phyloP scores from a whole-genome alignment of 2,888 invertebrate species.

The Mylabris sibirica region DNA sequence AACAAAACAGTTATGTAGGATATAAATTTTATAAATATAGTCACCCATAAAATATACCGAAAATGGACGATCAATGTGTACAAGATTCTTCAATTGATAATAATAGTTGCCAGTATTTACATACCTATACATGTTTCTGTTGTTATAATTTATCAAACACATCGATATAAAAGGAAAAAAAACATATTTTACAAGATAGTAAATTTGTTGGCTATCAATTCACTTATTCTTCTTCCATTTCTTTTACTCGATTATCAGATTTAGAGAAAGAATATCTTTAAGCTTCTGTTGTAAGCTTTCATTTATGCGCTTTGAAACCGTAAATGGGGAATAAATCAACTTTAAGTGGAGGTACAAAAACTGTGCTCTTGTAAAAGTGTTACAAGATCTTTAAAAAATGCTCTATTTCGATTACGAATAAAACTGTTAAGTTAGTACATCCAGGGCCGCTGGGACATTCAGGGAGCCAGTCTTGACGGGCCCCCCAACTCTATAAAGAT shows the following conservation, averaged over 20 bases:
- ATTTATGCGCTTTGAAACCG: not conserved
- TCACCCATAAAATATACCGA: constrained; percentile 7
- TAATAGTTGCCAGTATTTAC: constrained; percentile 4
- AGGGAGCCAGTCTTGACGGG: no score
- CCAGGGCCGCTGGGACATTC: no score
- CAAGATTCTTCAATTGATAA: constrained; percentile 1
- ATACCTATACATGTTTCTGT: not conserved
- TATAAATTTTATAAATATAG: constrained; percentile 10
- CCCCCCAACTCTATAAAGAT: no score
- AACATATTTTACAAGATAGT: not conserved
- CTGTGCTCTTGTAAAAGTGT: no score
- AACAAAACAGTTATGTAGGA: constrained; percentile 5
- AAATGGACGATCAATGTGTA: not conserved
- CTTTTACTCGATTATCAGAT: no score
- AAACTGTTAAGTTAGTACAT: no score
- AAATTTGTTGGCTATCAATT: not conserved
- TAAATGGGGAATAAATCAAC: not conserved
- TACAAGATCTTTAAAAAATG: not conserved
- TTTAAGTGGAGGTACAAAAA: no score
- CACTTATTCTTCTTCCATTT: not conserved
- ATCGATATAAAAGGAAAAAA: not conserved
- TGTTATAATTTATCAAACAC: not conserved
- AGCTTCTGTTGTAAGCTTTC: not conserved
- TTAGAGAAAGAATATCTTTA: not conserved
- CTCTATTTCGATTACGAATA: no score